These are phyloP conservation scores for Ernsta delagoae DNA, from an alignment of 2,888 invertebrate genomes.

Conservation along the genomic window DNA sequence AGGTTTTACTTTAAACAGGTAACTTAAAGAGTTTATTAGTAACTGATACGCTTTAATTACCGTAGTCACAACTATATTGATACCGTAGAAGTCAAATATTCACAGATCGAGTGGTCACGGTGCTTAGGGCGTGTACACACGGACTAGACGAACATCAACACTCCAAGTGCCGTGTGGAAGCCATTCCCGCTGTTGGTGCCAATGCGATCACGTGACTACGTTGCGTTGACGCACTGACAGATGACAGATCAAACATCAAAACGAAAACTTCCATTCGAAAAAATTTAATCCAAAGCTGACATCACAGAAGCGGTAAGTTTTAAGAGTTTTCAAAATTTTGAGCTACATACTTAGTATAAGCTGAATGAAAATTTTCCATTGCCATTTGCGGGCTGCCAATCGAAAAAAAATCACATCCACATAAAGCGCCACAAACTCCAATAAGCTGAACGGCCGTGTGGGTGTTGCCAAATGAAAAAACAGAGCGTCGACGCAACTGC, in stretches of 20 bases:
- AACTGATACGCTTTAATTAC: not conserved
- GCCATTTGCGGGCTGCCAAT: conserved; percentile 32
- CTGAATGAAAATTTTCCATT: conserved; percentile 35
- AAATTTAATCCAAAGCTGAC: conserved; percentile 27
- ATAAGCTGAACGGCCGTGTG: conserved; percentile 26
- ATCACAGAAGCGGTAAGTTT: conserved; percentile 34
- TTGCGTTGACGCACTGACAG: conserved; percentile 81
- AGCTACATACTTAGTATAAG: conserved; percentile 23
- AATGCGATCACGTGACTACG: conserved; percentile 68
- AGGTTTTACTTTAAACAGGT: not conserved
- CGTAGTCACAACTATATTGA: not conserved
- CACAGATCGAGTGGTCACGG: conserved; percentile 9
- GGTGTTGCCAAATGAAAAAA: conserved; percentile 49
- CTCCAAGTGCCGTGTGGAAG: conserved; percentile 69
- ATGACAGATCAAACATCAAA: conserved; percentile 50
- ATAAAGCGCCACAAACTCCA: conserved; percentile 50
- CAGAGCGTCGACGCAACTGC: conserved; percentile 82
- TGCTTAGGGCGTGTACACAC: conserved; percentile 65
- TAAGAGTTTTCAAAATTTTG: conserved; percentile 37
- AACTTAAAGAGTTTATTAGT: no score
- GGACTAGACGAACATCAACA: conserved; percentile 58
- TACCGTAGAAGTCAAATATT: conserved; percentile 1
- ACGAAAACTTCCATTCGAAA: conserved; percentile 42
- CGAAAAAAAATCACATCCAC: conserved; percentile 39
- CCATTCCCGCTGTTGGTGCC: conserved; percentile 73